Conservation (phyloP, 2,113 vertebrate genomes). For the Anolis carolinensis region DNA sequence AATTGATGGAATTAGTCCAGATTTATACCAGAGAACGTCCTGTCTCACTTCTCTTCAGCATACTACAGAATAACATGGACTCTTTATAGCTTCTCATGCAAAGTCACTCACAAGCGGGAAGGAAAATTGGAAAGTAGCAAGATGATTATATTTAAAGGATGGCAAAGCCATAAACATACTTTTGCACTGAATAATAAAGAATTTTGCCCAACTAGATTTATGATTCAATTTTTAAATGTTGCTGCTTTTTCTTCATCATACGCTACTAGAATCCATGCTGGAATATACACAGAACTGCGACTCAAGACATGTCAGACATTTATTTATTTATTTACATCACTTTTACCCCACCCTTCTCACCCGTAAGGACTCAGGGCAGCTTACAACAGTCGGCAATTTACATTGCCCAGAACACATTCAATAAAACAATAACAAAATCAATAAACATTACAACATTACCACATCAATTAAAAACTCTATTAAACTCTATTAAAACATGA, state of each 20-base stretch:
- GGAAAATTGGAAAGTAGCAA: neutral
- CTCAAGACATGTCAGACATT: neutral
- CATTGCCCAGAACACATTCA: too few relatives aligned
- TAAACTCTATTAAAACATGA: too few relatives aligned
- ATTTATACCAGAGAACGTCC: neutral
- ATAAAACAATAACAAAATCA: too few relatives aligned
- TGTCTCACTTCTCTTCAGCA: neutral
- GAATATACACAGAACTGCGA: neutral
- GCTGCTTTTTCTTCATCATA: neutral
- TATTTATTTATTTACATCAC: too few relatives aligned
- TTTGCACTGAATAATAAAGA: neutral
- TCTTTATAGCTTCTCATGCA: neutral
- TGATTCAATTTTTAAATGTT: neutral
- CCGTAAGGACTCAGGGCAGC: too few relatives aligned
- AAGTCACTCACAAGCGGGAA: neutral
- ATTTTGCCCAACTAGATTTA: neutral
- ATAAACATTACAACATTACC: too few relatives aligned
- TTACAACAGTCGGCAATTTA: too few relatives aligned
- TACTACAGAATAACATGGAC: neutral
- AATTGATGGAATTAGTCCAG: conserved; percentile 8
- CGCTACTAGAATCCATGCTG: neutral
- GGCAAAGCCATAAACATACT: neutral
- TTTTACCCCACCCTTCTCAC: too few relatives aligned
- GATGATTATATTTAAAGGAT: neutral
- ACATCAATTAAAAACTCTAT: too few relatives aligned